These are phyloP conservation scores for Pediacus dermestoides DNA, from an alignment of 2,888 invertebrate genomes.

Conservation along the genomic window DNA sequence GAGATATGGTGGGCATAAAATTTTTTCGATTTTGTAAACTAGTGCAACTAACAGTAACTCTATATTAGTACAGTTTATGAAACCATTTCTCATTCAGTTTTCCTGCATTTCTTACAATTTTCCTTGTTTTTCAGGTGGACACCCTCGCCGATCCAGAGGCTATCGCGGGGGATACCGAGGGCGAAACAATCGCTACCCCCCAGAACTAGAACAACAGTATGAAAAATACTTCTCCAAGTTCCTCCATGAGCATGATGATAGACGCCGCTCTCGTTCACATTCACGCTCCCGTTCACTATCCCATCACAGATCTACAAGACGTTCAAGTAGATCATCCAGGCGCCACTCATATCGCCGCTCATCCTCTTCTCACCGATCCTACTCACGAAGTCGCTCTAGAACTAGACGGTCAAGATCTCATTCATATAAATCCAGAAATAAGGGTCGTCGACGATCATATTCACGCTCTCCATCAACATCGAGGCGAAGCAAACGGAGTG, in stretches of 20 bases:
- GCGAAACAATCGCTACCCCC: conserved; percentile 25
- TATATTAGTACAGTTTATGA: too few relatives aligned
- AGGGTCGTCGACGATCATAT: too few relatives aligned
- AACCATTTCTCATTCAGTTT: too few relatives aligned
- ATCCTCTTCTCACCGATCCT: conserved; percentile 23
- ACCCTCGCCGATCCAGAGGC: conserved; percentile 25
- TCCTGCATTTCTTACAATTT: too few relatives aligned
- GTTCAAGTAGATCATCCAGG: conserved; percentile 22
- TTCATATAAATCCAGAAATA: conserved; percentile 36
- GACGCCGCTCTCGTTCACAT: conserved; percentile 15
- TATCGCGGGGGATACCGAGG: conserved; percentile 41
- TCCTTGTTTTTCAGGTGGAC: conserved; percentile 15
- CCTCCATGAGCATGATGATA: conserved; percentile 49
- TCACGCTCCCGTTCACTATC: conserved; percentile 29
- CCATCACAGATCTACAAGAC: conserved; percentile 15
- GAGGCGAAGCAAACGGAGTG: conserved; percentile 16
- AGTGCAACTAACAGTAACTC: too few relatives aligned
- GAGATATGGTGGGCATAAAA: too few relatives aligned
- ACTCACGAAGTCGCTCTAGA: conserved; percentile 32
- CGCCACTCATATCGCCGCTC: conserved; percentile 19
- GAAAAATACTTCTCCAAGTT: conserved; percentile 61
- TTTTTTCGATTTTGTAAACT: too few relatives aligned
- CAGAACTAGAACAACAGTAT: conserved; percentile 49
- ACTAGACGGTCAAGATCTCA: conserved; percentile 46
- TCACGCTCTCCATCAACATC: conserved; percentile 18